These are phyloP conservation scores for Pygoscelis adeliae DNA, from an alignment of 2,113 vertebrate genomes.

Conservation along the genomic window DNA sequence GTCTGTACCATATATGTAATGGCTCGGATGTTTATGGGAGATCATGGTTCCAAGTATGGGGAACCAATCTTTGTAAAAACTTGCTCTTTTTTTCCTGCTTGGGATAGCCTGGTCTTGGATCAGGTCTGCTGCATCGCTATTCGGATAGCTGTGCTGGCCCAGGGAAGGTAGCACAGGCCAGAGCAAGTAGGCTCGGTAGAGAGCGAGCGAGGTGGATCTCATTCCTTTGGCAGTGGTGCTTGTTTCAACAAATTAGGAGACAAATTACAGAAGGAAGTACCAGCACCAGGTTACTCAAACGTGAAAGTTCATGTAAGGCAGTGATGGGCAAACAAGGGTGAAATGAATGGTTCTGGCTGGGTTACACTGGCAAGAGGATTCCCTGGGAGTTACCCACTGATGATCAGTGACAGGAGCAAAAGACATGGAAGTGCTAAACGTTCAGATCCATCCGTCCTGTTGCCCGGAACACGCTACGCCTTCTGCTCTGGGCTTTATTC, in stretches of 20 bases:
- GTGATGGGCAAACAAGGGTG: neutral
- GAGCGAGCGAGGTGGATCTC: neutral
- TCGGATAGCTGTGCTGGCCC: neutral
- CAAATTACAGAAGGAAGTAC: neutral
- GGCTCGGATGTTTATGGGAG: neutral
- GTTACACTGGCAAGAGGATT: neutral
- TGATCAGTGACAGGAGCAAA: neutral
- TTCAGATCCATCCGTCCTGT: neutral
- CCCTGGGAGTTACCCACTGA: neutral
- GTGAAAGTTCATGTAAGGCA: neutral
- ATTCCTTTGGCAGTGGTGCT: neutral
- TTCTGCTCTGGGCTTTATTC: neutral
- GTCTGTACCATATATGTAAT: neutral
- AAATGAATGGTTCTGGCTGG: neutral
- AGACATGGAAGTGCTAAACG: neutral
- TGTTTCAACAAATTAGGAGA: neutral
- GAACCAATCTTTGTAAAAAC: neutral
- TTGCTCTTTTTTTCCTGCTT: neutral
- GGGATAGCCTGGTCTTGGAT: neutral
- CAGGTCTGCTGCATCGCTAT: neutral
- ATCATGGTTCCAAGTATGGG: neutral
- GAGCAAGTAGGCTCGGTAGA: accelerated
- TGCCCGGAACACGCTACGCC: accelerated
- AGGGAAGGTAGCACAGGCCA: neutral
- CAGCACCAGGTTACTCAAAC: neutral